Evolutionary conservation across 2,888 invertebrate species (phyloP).

Genomic region (Drosophila lacicola): DNA sequence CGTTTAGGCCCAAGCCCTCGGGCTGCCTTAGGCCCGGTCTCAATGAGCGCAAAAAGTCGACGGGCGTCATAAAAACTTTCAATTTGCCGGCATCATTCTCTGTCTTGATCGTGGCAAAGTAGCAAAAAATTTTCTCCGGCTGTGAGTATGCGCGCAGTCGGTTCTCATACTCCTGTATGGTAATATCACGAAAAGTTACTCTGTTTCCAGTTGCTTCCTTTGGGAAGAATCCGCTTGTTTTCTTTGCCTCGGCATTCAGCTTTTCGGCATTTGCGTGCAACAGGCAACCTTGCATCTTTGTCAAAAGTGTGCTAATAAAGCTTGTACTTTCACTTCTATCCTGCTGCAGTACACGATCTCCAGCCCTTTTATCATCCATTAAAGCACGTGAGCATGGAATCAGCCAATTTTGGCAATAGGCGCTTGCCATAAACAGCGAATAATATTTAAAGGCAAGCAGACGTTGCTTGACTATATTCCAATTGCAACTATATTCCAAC

Average conservation of each 20-base stretch:
- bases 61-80: slow-evolving; percentile 58
- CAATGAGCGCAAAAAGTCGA: slow-evolving; percentile 59
- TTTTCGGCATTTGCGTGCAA: neutral
- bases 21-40: slow-evolving; percentile 52
- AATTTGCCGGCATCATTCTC: slow-evolving; percentile 19
- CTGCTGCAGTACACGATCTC: no score
- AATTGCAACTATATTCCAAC: neutral
- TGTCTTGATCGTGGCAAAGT: slow-evolving; percentile 63
- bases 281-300: no score
- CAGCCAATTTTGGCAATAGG: neutral
- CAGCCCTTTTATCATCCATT: no score
- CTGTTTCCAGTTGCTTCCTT: neutral
- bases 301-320: no score
- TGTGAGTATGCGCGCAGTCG: slow-evolving; percentile 45
- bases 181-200: slow-evolving; percentile 37
- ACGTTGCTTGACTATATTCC: neutral
- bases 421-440: slow-evolving; percentile 1
- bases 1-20: slow-evolving; percentile 25
- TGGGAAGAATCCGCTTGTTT: no score
- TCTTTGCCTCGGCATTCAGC: neutral
- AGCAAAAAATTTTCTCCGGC: slow-evolving; percentile 55
- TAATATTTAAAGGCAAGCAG: slow-evolving; percentile 6
- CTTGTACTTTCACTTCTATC: no score
- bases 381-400: neutral
- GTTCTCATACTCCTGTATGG: slow-evolving; percentile 59